phyloP scores from a whole-genome alignment of 2,113 vertebrate species.

The Colossoma macropomum region DNA sequence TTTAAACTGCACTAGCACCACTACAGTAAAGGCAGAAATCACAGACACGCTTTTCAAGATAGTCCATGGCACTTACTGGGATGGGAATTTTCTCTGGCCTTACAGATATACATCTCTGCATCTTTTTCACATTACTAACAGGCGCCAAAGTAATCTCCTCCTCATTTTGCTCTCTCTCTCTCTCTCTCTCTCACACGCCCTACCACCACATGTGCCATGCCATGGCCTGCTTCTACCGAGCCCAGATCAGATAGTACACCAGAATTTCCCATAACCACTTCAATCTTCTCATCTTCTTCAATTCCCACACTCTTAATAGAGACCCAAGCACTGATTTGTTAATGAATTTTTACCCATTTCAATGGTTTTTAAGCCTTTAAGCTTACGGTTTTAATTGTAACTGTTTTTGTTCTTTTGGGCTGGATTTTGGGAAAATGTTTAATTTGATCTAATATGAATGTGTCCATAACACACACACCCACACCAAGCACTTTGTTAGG shows the following conservation, averaged over 20 bases:
- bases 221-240: background rate
- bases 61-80: background rate
- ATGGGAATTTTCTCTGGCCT: slow-evolving; percentile 13
- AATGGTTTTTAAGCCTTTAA: no score
- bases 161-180: background rate
- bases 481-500: no score
- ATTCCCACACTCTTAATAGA: background rate
- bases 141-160: slow-evolving; percentile 34
- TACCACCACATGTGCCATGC: background rate
- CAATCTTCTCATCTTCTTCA: slow-evolving; percentile 26
- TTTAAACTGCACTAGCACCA: background rate
- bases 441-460: no score
- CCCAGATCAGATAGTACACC: slow-evolving; percentile 26
- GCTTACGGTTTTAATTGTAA: no score
- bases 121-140: slow-evolving; percentile 44
- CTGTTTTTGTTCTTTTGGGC: no score
- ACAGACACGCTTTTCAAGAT: no score
- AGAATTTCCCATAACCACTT: background rate
- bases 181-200: background rate
- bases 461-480: no score
- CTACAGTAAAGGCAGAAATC: background rate
- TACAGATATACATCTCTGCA: slow-evolving; percentile 16
- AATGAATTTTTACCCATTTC: no score
- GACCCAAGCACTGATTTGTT: no score
- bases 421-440: no score